Percentiles rank a stretch among this genome's conserved stretches.
phyloP scores from a whole-genome alignment of 2,888 invertebrate species.

The Callimorpha dominula region DNA sequence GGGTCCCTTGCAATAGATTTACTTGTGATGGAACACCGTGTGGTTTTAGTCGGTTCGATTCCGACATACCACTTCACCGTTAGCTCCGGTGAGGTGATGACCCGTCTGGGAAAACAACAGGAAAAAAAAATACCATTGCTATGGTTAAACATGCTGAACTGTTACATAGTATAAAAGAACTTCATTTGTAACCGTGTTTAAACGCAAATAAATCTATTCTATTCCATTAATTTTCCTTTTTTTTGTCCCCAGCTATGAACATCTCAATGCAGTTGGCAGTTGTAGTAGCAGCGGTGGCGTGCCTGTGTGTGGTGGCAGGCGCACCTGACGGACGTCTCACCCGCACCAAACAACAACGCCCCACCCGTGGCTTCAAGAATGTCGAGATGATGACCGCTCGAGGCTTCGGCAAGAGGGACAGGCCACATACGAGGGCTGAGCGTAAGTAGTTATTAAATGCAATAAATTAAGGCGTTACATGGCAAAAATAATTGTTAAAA shows the following conservation, averaged over 20 bases:
- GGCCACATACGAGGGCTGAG: slow-evolving; percentile 74
- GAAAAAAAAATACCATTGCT: too few relatives aligned
- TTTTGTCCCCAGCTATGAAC: slow-evolving; percentile 72
- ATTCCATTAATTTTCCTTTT: neutral
- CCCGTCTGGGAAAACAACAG: too few relatives aligned
- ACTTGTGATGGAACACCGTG: too few relatives aligned
- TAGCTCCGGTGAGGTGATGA: too few relatives aligned
- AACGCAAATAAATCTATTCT: neutral
- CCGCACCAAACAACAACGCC: slow-evolving; percentile 83
- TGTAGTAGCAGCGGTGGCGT: slow-evolving; percentile 70
- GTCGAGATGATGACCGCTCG: slow-evolving; percentile 89
- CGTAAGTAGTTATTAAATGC: slow-evolving; percentile 64
- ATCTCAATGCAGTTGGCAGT: slow-evolving; percentile 76
- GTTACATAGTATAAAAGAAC: too few relatives aligned
- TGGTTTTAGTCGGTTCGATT: too few relatives aligned
- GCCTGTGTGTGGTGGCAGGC: slow-evolving; percentile 73
- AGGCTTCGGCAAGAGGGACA: slow-evolving; percentile 88
- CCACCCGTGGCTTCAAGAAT: slow-evolving; percentile 89
- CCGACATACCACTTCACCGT: too few relatives aligned
- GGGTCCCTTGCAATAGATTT: too few relatives aligned
- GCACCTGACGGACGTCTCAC: slow-evolving; percentile 73
- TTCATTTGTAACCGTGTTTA: too few relatives aligned
- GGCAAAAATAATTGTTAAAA: neutral
- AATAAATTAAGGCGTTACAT: neutral
- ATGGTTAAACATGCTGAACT: too few relatives aligned